phyloP scores from a whole-genome alignment of 1,140 invertebrate genomes.

The Euglossa dilemma region DNA sequence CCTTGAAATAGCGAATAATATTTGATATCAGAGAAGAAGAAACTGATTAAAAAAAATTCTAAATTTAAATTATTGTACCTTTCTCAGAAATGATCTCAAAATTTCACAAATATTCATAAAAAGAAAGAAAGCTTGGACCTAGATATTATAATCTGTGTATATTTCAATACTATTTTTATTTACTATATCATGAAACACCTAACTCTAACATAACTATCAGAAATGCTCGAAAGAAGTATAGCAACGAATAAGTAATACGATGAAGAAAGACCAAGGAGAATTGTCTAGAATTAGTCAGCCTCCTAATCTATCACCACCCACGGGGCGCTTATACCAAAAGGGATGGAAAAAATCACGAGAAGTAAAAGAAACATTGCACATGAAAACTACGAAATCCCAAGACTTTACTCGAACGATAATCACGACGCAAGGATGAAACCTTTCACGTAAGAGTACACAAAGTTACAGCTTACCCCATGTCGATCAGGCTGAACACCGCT shows the following conservation, averaged over 20 bases:
- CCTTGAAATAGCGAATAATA: neutral
- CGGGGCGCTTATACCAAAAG: neutral
- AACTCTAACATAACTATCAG: neutral
- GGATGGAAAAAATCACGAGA: neutral
- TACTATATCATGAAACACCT: neutral
- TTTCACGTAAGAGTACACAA: too few relatives aligned
- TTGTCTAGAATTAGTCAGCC: conserved; percentile 17
- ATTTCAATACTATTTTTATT: neutral
- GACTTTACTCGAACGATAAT: too few relatives aligned
- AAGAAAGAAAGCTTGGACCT: too few relatives aligned
- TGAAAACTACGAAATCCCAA: too few relatives aligned
- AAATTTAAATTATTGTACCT: too few relatives aligned
- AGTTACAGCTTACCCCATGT: too few relatives aligned
- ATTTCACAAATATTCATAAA: too few relatives aligned
- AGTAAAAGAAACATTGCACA: neutral
- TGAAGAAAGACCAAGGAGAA: conserved; percentile 13
- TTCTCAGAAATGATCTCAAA: too few relatives aligned
- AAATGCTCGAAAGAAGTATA: neutral
- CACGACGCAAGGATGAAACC: too few relatives aligned
- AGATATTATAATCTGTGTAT: neutral
- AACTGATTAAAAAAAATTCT: too few relatives aligned
- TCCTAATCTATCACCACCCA: conserved; percentile 2
- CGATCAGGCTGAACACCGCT: too few relatives aligned
- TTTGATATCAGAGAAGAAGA: too few relatives aligned
- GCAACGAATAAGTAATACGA: neutral